A percentile compares a stretch with the other conserved stretches of the same genome.
These are phyloP conservation scores for Myopa tessellatipennis DNA, from an alignment of 2,888 invertebrate genomes.

Conservation along the genomic window DNA sequence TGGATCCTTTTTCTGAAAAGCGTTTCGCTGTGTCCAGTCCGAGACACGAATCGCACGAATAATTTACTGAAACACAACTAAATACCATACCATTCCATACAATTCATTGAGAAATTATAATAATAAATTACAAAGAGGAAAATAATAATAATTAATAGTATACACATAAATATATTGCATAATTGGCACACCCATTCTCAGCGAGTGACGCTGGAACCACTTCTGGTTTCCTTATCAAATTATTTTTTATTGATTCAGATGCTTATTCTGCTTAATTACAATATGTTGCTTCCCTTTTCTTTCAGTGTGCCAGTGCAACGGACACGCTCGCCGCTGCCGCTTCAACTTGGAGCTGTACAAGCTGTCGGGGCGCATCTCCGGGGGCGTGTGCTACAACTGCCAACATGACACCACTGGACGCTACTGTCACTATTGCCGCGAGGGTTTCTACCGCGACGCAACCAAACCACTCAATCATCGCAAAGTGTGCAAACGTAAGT, in stretches of 20 bases:
- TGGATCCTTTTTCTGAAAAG: background rate
- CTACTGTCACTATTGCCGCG: constrained; percentile 98
- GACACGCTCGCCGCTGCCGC: constrained; percentile 94
- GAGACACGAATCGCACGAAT: background rate
- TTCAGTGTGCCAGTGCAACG: constrained; percentile 98
- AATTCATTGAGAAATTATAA: no score
- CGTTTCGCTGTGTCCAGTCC: background rate
- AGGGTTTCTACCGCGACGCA: constrained; percentile 95
- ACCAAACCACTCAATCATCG: constrained; percentile 92
- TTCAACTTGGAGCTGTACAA: constrained; percentile 99
- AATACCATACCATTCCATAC: no score
- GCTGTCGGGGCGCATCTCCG: constrained; percentile 91
- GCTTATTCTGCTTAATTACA: background rate
- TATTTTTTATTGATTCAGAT: no score
- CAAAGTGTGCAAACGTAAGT: constrained; percentile 97
- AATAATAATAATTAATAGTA: no score
- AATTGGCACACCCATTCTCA: no score
- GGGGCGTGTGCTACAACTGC: constrained; percentile 97
- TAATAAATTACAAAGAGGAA: no score
- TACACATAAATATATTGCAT: no score
- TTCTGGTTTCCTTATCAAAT: no score
- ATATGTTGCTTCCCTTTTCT: constrained; percentile 6
- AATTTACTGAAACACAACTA: no score
- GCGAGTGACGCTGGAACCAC: no score
- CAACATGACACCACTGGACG: constrained; percentile 96